Percentiles rank a stretch among this genome's conserved stretches.
phyloP scores from a whole-genome alignment of 2,888 invertebrate genomes.

The Galerucella calmariensis region DNA sequence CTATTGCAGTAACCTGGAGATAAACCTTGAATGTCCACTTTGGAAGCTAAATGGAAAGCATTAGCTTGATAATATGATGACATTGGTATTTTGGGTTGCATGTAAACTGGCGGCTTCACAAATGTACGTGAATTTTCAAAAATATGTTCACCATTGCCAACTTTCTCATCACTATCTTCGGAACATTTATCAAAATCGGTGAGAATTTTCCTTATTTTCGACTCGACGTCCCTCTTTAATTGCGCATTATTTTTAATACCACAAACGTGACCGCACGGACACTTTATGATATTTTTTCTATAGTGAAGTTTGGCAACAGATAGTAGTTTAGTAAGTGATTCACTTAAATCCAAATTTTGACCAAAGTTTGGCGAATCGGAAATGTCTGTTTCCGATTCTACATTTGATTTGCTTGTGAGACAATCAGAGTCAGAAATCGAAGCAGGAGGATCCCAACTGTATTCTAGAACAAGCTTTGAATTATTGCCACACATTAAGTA shows the following conservation, averaged over 20 bases:
- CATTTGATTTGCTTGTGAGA: constrained; percentile 11
- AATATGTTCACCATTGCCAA: constrained; percentile 35
- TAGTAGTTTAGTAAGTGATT: constrained; percentile 68
- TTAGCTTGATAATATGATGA: constrained; percentile 36
- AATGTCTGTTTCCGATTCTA: constrained; percentile 38
- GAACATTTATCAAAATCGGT: constrained; percentile 43
- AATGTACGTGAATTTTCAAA: constrained; percentile 36
- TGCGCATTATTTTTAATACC: constrained; percentile 49
- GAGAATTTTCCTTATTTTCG: constrained; percentile 45
- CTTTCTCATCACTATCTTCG: constrained; percentile 42
- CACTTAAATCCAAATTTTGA: constrained; percentile 48
- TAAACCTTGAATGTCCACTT: constrained; percentile 58
- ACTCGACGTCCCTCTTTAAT: constrained; percentile 46
- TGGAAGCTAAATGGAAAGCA: constrained; percentile 41
- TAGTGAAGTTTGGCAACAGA: constrained; percentile 68
- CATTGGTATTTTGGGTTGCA: constrained; percentile 41
- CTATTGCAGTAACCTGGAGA: constrained; percentile 63
- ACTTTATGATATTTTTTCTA: constrained; percentile 63
- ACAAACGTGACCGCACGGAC: constrained; percentile 72
- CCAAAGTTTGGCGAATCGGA: background rate
- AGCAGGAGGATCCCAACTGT: constrained; percentile 76
- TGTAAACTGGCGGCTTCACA: constrained; percentile 37
- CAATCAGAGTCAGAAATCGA: constrained; percentile 22
- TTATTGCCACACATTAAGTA: constrained; percentile 87
- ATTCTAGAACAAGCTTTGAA: constrained; percentile 80